These are phyloP conservation scores for Pimpla rufipes DNA, from an alignment of 2,888 invertebrate species.

Conservation along the genomic window DNA sequence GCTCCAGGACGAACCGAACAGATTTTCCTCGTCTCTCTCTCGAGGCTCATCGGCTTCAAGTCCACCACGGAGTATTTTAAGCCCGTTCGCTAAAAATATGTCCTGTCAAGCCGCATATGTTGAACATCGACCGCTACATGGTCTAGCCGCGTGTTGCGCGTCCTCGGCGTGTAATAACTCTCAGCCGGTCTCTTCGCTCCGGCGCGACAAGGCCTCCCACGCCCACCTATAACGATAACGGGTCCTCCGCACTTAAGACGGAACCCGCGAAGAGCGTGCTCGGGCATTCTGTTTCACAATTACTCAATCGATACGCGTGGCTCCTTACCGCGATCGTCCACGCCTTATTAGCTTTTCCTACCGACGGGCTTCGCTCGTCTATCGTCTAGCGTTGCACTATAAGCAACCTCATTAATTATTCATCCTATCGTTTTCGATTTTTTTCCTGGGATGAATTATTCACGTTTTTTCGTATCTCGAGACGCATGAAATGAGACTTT, in stretches of 20 bases:
- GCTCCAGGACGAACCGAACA: neutral
- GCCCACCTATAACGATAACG: constrained; percentile 40
- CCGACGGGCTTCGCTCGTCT: constrained; percentile 5
- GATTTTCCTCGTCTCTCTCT: constrained; percentile 6
- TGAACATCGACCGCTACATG: constrained; percentile 12
- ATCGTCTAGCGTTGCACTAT: neutral
- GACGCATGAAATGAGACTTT: neutral
- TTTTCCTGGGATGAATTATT: constrained; percentile 5
- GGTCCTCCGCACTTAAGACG: constrained; percentile 14
- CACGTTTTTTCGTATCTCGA: neutral
- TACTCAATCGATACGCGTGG: constrained; percentile 54
- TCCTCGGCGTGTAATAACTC: constrained; percentile 18
- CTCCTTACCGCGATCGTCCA: constrained; percentile 27
- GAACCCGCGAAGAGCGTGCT: neutral
- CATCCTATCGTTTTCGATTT: constrained; percentile 8
- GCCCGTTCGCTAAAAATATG: constrained; percentile 17
- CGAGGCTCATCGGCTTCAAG: neutral
- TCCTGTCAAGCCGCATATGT: constrained; percentile 1
- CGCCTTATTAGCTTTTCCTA: constrained; percentile 44
- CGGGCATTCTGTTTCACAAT: constrained; percentile 27
- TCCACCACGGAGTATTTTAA: constrained; percentile 12
- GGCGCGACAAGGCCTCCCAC: constrained; percentile 58
- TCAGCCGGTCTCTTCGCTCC: constrained; percentile 27
- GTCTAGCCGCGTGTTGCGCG: constrained; percentile 4
- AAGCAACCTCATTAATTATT: constrained; percentile 5